Evolutionary conservation across 1,140 invertebrate species (phyloP), one percentile per base, ranked within the genome.

Genomic region (Probaryconus sp.): DNA sequence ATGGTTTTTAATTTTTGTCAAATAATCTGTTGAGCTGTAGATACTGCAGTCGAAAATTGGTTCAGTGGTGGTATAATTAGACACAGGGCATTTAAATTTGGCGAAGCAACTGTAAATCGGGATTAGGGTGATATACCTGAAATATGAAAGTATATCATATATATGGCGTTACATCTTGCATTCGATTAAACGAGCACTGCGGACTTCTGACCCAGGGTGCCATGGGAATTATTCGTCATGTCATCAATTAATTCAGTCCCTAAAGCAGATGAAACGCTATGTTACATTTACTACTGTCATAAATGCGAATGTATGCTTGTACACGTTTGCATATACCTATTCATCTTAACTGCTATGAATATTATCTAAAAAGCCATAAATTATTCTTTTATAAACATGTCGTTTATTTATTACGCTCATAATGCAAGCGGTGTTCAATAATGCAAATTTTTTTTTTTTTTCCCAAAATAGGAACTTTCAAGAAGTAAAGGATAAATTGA

Each of bases 161-260:
- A n/a, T 33, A 24, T 40, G 31, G 51, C 30, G 47, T 48, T 58
- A 70, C 61, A 71, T 76, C 61, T 67, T 64, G 53, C 64, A 67
- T 76, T 68, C 73, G 67, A 76, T 76, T 76, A 71, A 67, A 71
- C 40, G 61, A 67, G 65, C 40, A 21, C 45, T 37, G 51, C 37
- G 26, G 24, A 43, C 47, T 55, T 42, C 35, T 55, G 51, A 16
- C 20, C 33, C 20, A 24, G 40, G 4, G 55, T 48, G 26, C 20
- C 70, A 53, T 47, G 70, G 56, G 70, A 73, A 28, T 63, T 50
- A 67, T 68, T 50, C 48, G 37, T 63, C 63, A 74, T 43, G 47
- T 56, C 63, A 68, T 68, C 58, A 74, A 74, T 74, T 74, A 74
- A 74, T 74, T 63, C 65, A 50, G 33, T 56, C 38, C 28, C 61